Conservation (phyloP, 2,888 invertebrate species). For the Morpho helenor region DNA sequence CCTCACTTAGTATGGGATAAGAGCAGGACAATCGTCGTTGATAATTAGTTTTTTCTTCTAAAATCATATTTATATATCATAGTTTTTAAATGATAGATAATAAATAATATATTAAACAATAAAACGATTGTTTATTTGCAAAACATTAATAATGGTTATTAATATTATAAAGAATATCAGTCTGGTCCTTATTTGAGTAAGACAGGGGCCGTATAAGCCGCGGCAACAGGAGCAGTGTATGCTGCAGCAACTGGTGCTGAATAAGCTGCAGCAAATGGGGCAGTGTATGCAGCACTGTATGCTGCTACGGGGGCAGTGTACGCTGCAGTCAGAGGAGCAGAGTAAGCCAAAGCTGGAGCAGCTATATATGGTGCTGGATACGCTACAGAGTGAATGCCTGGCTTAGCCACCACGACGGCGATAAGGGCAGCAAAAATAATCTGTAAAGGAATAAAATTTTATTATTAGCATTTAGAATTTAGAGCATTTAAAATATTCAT, state of each 20-base stretch:
- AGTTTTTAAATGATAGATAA: no score
- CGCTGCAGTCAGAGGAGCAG: conserved; percentile 52
- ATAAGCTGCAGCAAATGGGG: conserved; percentile 43
- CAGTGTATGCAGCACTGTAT: conserved; percentile 33
- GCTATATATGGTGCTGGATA: conserved; percentile 39
- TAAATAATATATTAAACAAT: no score
- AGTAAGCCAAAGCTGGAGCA: conserved; percentile 48
- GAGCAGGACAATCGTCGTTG: no score
- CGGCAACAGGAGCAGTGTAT: conserved; percentile 43
- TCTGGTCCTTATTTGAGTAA: background rate
- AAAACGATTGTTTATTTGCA: no score
- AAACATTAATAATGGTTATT: no score
- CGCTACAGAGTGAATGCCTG: conserved; percentile 56
- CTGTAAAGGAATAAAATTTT: conserved; percentile 34
- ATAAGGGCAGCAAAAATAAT: conserved; percentile 55
- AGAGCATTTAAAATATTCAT: no score
- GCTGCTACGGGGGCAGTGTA: conserved; percentile 56
- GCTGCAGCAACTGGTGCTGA: conserved; percentile 32
- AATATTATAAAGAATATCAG: no score
- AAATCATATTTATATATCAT: no score
- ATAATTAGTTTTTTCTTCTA: no score
- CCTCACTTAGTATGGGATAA: no score
- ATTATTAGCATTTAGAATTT: no score
- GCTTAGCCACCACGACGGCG: conserved; percentile 62
- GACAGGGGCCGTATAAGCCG: conserved; percentile 35